A percentile compares a stretch with the other conserved stretches of the same genome.
phyloP scores from a whole-genome alignment of 2,888 invertebrate genomes.

The Cataglyphis cursor region DNA sequence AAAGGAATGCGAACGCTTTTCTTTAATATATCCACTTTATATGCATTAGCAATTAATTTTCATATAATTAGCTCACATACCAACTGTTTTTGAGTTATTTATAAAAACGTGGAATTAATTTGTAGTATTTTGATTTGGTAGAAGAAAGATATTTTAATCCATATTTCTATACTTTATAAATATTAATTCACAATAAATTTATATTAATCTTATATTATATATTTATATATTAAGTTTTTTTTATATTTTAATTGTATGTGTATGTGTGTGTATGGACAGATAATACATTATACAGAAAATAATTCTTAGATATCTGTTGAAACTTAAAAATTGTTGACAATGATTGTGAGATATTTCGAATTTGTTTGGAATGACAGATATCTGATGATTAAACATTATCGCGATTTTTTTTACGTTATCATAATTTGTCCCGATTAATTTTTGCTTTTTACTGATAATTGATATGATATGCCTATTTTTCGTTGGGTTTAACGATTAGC shows the following conservation, averaged over 20 bases:
- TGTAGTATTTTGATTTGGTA: background rate
- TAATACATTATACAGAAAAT: background rate
- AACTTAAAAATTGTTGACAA: background rate
- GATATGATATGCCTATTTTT: constrained; percentile 61
- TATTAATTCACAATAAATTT: constrained; percentile 14
- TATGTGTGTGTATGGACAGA: no score
- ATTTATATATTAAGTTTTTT: background rate
- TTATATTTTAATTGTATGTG: background rate
- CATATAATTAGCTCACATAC: background rate
- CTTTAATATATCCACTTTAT: background rate
- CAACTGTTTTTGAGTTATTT: background rate
- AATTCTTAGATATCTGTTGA: background rate
- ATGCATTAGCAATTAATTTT: constrained; percentile 1
- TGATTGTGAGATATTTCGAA: background rate
- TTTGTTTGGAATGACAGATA: background rate
- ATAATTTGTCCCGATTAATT: constrained; percentile 14
- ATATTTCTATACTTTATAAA: background rate
- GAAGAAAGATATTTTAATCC: background rate
- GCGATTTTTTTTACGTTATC: background rate
- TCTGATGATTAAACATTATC: background rate
- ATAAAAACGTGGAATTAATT: background rate
- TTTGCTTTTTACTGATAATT: constrained; percentile 26
- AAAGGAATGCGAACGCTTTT: constrained; percentile 20
- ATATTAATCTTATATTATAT: background rate
- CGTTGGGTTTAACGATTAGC: constrained; percentile 74